Conservation (phyloP, 2,888 invertebrate genomes). For the Coecobrya sp. region DNA sequence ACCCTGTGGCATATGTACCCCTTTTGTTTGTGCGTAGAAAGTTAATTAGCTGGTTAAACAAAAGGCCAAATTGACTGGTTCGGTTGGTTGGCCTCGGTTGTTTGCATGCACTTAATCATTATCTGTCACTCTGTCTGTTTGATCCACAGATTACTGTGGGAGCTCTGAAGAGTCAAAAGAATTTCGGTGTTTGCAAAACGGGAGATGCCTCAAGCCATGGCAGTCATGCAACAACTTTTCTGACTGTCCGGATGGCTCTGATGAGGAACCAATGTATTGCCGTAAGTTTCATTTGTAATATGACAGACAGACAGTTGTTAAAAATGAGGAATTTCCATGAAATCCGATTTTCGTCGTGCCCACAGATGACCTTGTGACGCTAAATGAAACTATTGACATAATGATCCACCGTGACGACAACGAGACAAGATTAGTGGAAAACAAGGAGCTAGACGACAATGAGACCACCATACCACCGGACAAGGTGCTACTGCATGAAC, state of each 20-base stretch:
- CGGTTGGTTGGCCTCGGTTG: no score
- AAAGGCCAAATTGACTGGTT: neutral
- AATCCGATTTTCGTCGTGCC: neutral
- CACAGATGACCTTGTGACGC: slow-evolving; percentile 12
- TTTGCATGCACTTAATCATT: neutral
- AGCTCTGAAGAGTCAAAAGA: neutral
- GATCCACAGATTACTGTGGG: neutral
- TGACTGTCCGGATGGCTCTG: slow-evolving; percentile 61
- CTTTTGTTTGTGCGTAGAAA: neutral
- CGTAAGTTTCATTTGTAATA: slow-evolving; percentile 50
- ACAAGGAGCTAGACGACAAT: no score
- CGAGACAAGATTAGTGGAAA: no score
- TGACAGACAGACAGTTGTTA: neutral
- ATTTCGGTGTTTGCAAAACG: slow-evolving; percentile 49
- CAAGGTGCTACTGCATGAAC: neutral
- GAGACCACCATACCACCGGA: no score
- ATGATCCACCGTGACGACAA: neutral
- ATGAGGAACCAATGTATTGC: slow-evolving; percentile 62
- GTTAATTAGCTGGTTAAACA: neutral
- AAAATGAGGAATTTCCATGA: neutral
- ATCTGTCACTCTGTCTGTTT: neutral
- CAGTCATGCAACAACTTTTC: slow-evolving; percentile 23
- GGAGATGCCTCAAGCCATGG: slow-evolving; percentile 49
- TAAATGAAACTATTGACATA: neutral
- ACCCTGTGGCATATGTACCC: neutral